Evolutionary conservation across 2,888 invertebrate species (phyloP).

Genomic region (Fragum fragum): DNA sequence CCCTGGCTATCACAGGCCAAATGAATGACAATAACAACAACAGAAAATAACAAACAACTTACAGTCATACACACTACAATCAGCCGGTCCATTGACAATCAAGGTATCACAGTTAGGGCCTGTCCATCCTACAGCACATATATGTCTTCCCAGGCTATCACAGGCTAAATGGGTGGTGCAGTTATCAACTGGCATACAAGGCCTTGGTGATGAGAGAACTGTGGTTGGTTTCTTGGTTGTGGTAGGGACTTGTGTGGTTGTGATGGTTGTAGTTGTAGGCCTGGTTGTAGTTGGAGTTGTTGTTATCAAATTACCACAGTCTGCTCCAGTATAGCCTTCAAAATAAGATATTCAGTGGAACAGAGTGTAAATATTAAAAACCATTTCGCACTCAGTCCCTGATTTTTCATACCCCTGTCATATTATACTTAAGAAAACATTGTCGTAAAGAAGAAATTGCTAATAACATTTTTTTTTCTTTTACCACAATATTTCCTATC

Average conservation of each 20-base stretch:
- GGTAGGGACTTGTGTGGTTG: conserved; percentile 8
- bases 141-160: conserved; percentile 40
- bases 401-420: too few species aligned
- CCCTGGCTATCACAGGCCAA: conserved; percentile 49
- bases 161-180: conserved; percentile 50
- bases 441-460: too few species aligned
- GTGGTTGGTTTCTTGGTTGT: conserved; percentile 23
- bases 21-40: too few species aligned
- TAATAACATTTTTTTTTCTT: too few species aligned
- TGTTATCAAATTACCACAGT: conserved; percentile 36
- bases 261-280: conserved; percentile 23
- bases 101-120: conserved; percentile 44
- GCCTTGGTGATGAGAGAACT: conserved; percentile 20
- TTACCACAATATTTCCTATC: too few species aligned
- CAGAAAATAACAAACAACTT: conserved; percentile 6
- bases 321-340: conserved; percentile 46
- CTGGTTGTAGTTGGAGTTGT: conserved; percentile 23
- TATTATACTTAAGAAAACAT: too few species aligned
- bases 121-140: conserved; percentile 60
- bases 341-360: too few species aligned
- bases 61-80: conserved; percentile 54
- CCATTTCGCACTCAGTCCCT: too few species aligned
- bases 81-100: conserved; percentile 38
- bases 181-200: conserved; percentile 46
- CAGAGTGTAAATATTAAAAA: too few species aligned